Conservation (phyloP, 1,140 invertebrate species). For the Lordiphosa clarofinis region DNA sequence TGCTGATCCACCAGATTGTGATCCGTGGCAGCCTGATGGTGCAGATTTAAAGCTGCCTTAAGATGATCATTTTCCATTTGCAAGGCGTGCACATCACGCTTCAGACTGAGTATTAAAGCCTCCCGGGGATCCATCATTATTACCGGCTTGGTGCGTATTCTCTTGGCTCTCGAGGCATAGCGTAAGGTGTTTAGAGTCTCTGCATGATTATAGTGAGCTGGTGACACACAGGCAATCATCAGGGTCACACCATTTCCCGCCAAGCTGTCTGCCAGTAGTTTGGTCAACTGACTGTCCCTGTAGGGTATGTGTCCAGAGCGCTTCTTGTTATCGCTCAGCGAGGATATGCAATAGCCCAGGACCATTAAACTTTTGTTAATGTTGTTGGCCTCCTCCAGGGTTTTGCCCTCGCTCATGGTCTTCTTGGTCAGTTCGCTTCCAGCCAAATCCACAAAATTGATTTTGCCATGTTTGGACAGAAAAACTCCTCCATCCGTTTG, state of each 20-base stretch:
- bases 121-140: slow-evolving; percentile 97
- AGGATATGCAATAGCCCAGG: slow-evolving; percentile 95
- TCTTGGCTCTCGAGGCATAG: slow-evolving; percentile 92
- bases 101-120: slow-evolving; percentile 92
- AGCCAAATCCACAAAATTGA: slow-evolving; percentile 96
- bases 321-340: slow-evolving; percentile 91
- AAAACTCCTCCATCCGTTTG: slow-evolving; percentile 90
- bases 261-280: slow-evolving; percentile 95
- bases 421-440: slow-evolving; percentile 97
- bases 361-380: slow-evolving; percentile 98
- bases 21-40: slow-evolving; percentile 53
- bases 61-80: slow-evolving; percentile 96
- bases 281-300: slow-evolving; percentile 95
- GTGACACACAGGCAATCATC: slow-evolving; percentile 96
- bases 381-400: slow-evolving; percentile 95
- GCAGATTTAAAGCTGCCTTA: slow-evolving; percentile 85
- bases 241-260: slow-evolving; percentile 96
- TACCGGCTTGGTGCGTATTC: slow-evolving; percentile 92
- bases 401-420: slow-evolving; percentile 94
- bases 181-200: slow-evolving; percentile 95
- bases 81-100: slow-evolving; percentile 92
- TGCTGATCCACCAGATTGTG: slow-evolving; percentile 49
- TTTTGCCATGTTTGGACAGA: slow-evolving; percentile 92
- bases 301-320: slow-evolving; percentile 94
- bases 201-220: slow-evolving; percentile 90